Base-by-base conservation (phyloP, 1,140 invertebrate genomes). In the Dendrolimus kikuchii region DNA sequence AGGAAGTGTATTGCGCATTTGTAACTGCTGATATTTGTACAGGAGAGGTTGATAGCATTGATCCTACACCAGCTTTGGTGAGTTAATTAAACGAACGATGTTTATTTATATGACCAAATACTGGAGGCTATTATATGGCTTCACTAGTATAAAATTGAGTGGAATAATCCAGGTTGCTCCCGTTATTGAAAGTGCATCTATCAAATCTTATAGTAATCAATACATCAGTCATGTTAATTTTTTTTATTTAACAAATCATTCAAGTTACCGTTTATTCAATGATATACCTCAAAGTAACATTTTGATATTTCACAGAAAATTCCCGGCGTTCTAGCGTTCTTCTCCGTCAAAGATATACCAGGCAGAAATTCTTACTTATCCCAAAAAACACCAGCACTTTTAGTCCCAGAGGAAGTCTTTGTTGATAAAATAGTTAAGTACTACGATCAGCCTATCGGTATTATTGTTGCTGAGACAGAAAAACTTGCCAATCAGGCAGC, bases 341-440 rank as follows among this genome's bases (percentile, higher is more conserved):
- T 91, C 59, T 89, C 90, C n/a, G 92, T 92, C 2, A 91, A 92
- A 67, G 94, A 96, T 75, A 89, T 96, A 42, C 93, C 94, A 1
- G 94, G 94, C 2, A 73, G 77, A 40, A 95, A 95, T 71, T 68
- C 78, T 4, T 92, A 89, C 46, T 78, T 75, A 6, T 65, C 77
- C 5, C 52, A 51, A 38, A 66, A 67, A 45, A 60, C 89, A 39
- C 92, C 91, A 4, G 74, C 89, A 7, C 77, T 88, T 8, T 90
- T 91, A 2, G 84, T 89, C 0, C 88, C 89, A 41, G 84, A 91
- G 68, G 91, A 89, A 68, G 76, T 91, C 36, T 86, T 91, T 55
- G 88, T 84, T 45, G 66, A 75, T 38, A 77, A 77, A 7, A 70
- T 62, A 36, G 88, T 95, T 2, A 67, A 81, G 6, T 93, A 90